Evolutionary conservation across 2,113 vertebrate genomes (phyloP), one percentile per base, ranked within the genome.

Genomic region (Chitala chitala): DNA sequence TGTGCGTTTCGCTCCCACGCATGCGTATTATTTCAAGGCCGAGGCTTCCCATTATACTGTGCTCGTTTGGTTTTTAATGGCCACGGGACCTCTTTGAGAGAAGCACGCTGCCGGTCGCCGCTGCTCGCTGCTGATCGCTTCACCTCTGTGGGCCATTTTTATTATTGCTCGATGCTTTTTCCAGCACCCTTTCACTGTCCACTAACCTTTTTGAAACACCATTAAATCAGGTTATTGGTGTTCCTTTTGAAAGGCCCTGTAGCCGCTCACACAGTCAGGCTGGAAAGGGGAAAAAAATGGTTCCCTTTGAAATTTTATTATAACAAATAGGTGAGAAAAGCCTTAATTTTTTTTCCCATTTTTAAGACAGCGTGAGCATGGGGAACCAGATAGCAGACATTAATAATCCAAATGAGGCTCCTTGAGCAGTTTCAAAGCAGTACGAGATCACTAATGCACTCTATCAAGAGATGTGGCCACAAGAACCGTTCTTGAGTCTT

Each of bases 111-210:
- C n/a, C n/a, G n/a, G n/a, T n/a, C n/a, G n/a, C n/a, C n/a, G n/a
- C n/a, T n/a, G n/a, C n/a, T n/a, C n/a, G n/a, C n/a, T n/a, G n/a
- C n/a, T n/a, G n/a, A n/a, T n/a, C n/a, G n/a, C n/a, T n/a, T 59
- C 1, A 61, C 8, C 22, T 61, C 12, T 66, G 4, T n/a, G 38
- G 44, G 22, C 13, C 20, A 6, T 15, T 3, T 58, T n/a, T n/a
- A 4, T 58, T 58, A 4, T 22, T 9, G 5, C 17, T 66, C 0
- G n/a, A 40, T 22, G 1, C 9, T 24, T 40, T n/a, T 64, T 15
- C 15, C 61, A n/a, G 61, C 5, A 1, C 15, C 61, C 80, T 77
- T 83, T 79, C 48, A 69, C 44, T 53, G 69, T 54, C 33, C 2
- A 17, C 3, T 31, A 38, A 66, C 63, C 63, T 66, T 66, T 61